A percentile compares a stretch with the other conserved stretches of the same genome.
Evolutionary conservation across 1,140 invertebrate species (phyloP).

Genomic region (Cyclargus thomasi): DNA sequence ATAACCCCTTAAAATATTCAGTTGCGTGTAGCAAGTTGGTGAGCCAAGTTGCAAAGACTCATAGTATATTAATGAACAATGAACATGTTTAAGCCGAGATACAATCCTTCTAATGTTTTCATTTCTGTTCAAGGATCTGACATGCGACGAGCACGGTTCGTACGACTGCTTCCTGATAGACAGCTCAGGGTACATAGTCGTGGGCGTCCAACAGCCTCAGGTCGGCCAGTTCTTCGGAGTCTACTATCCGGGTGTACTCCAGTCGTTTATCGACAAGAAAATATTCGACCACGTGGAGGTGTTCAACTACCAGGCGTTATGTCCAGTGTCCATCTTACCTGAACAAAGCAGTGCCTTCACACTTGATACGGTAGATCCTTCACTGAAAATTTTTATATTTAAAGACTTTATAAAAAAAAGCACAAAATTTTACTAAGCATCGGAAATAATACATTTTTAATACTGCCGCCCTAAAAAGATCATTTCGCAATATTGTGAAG

Average conservation of each 20-base stretch:
- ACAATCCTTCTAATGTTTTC: neutral
- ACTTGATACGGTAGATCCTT: conserved; percentile 45
- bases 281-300: conserved; percentile 86
- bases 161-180: conserved; percentile 90
- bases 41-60: no score
- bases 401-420: no score
- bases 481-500: no score
- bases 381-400: no score
- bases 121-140: conserved; percentile 59
- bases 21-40: no score
- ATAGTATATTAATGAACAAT: no score
- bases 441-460: no score
- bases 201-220: conserved; percentile 81
- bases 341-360: conserved; percentile 41
- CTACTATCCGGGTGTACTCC: conserved; percentile 84
- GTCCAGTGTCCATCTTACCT: conserved; percentile 53
- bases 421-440: no score
- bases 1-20: no score
- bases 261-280: conserved; percentile 82
- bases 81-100: no score
- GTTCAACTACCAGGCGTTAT: conserved; percentile 91
- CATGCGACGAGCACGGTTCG: conserved; percentile 76
- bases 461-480: no score
- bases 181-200: conserved; percentile 91
- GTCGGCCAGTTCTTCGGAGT: conserved; percentile 91